A percentile compares a stretch with the other conserved stretches of the same genome.
phyloP scores from a whole-genome alignment of 1,140 invertebrate species.

The Calycopis cecrops region DNA sequence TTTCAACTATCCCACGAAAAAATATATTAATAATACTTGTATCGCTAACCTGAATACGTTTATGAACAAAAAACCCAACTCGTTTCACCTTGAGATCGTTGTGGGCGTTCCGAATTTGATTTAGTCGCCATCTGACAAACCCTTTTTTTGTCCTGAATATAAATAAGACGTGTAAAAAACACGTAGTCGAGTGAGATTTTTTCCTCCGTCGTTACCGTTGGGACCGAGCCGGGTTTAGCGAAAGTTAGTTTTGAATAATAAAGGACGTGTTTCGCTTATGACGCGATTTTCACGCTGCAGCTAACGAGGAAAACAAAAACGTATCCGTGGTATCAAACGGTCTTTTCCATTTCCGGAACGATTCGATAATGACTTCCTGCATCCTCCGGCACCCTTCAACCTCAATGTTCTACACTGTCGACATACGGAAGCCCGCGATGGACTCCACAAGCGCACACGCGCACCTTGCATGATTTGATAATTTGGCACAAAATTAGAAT shows the following conservation, averaged over 20 bases:
- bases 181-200: constrained; percentile 53
- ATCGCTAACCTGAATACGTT: constrained; percentile 44
- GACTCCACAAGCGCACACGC: constrained; percentile 13
- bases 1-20: constrained; percentile 24
- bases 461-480: constrained; percentile 19
- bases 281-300: constrained; percentile 29
- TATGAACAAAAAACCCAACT: constrained; percentile 40
- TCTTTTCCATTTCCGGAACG: constrained; percentile 57
- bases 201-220: constrained; percentile 43
- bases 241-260: constrained; percentile 69
- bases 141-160: constrained; percentile 72
- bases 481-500: constrained; percentile 52
- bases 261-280: constrained; percentile 56
- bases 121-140: constrained; percentile 69
- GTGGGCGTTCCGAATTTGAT: constrained; percentile 67
- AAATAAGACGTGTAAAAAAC: constrained; percentile 67
- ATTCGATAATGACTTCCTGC: constrained; percentile 67
- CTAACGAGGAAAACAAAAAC: constrained; percentile 35
- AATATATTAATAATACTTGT: constrained; percentile 46
- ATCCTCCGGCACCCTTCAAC: constrained; percentile 57
- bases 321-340: constrained; percentile 26
- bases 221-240: constrained; percentile 55
- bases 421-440: constrained; percentile 49
- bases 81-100: constrained; percentile 56
- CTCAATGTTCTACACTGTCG: constrained; percentile 48